Evolutionary conservation across 1,140 invertebrate genomes (phyloP).

Genomic region (Pachyrhynchus sulphureomaculatus): DNA sequence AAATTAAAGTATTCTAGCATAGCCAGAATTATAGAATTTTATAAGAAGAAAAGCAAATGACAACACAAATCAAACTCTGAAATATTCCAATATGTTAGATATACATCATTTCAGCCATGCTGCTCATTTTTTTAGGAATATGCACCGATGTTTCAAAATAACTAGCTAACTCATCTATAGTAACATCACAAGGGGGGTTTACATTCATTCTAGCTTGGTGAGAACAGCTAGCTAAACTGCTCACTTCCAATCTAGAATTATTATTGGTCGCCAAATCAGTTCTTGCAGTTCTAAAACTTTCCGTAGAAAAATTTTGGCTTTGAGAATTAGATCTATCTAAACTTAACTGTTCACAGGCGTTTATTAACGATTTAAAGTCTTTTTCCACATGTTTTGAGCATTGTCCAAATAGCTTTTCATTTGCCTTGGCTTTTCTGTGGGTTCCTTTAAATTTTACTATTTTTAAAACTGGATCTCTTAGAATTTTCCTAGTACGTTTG

Average conservation of each 20-base stretch:
- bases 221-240: slow-evolving; percentile 54
- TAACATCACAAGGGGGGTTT: slow-evolving; percentile 72
- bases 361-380: slow-evolving; percentile 47
- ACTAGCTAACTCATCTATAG: slow-evolving; percentile 87
- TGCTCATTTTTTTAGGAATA: slow-evolving; percentile 95
- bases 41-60: too few relatives aligned
- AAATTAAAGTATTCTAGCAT: too few relatives aligned
- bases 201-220: slow-evolving; percentile 61
- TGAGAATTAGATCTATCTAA: slow-evolving; percentile 38
- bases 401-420: slow-evolving; percentile 43
- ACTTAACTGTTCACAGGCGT: slow-evolving; percentile 48
- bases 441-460: slow-evolving; percentile 39
- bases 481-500: slow-evolving; percentile 44
- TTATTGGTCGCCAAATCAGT: background rate
- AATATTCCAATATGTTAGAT: too few relatives aligned
- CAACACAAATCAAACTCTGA: too few relatives aligned
- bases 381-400: slow-evolving; percentile 35
- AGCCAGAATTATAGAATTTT: too few relatives aligned
- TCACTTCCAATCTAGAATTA: slow-evolving; percentile 18
- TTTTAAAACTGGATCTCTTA: slow-evolving; percentile 47
- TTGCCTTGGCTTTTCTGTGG: slow-evolving; percentile 18
- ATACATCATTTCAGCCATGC: slow-evolving; percentile 97
- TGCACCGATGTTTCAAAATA: slow-evolving; percentile 92
- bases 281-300: slow-evolving; percentile 39
- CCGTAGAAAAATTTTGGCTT: slow-evolving; percentile 35